Evolutionary conservation across 2,113 vertebrate species (phyloP).

Genomic region (Brachypteracias leptosomus): DNA sequence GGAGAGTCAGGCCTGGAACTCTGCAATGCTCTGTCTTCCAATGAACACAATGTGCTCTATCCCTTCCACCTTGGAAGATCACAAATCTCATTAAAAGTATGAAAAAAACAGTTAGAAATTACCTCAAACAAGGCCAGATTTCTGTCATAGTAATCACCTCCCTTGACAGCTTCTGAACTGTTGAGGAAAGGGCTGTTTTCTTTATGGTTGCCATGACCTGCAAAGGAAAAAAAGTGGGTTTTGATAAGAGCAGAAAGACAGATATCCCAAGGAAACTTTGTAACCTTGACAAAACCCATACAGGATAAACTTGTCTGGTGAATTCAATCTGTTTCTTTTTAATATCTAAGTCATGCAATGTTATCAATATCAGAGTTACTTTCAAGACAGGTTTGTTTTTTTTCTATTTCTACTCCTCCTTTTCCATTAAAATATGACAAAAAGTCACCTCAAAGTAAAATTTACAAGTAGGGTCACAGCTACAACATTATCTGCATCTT

Average conservation of each 20-base stretch:
- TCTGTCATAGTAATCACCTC: conserved; percentile 92
- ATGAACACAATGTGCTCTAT: neutral
- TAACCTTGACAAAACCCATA: neutral
- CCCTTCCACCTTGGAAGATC: neutral
- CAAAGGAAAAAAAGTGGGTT: neutral
- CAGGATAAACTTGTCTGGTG: neutral
- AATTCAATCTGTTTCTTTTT: neutral
- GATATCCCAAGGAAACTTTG: neutral
- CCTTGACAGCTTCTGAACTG: conserved; percentile 80
- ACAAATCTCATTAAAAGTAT: neutral
- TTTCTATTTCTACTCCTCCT: neutral
- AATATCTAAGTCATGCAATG: neutral
- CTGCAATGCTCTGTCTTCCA: neutral
- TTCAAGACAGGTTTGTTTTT: neutral
- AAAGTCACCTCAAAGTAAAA: neutral
- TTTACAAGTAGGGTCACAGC: neutral
- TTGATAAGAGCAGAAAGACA: neutral
- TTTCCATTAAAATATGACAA: neutral
- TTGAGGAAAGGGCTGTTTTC: conserved; percentile 94
- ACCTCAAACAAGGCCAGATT: conserved; percentile 99
- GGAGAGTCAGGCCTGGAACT: neutral
- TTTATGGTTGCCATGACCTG: conserved; percentile 91
- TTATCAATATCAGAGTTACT: neutral
- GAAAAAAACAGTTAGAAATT: neutral
- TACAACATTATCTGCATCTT: neutral